These are phyloP conservation scores for Rhineura floridana DNA, from an alignment of 2,113 vertebrate species.

Conservation along the genomic window DNA sequence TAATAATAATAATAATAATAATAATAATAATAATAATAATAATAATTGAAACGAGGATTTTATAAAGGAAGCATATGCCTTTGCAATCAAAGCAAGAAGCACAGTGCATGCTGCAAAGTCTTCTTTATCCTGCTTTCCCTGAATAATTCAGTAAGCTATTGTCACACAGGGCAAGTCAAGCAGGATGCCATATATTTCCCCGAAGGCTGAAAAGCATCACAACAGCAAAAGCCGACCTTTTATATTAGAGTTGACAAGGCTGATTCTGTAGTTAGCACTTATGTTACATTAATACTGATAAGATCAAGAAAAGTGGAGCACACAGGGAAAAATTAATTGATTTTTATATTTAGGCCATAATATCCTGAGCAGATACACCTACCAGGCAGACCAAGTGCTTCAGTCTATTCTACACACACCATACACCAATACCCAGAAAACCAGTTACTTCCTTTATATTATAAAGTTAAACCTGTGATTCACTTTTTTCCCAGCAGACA, in stretches of 20 bases:
- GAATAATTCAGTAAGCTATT: slow-evolving; percentile 19
- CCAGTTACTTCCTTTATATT: neutral
- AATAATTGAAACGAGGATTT: neutral
- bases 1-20: no score
- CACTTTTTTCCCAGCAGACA: neutral
- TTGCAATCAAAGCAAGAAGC: slow-evolving; percentile 34
- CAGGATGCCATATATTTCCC: neutral
- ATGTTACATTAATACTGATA: neutral
- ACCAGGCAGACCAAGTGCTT: neutral
- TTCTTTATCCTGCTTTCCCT: neutral
- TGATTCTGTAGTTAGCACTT: slow-evolving; percentile 6
- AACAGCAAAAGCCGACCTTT: neutral
- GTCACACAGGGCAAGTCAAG: neutral
- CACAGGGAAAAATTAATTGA: neutral
- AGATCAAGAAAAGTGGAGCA: neutral
- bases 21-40: slow-evolving; percentile 33
- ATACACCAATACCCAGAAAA: neutral
- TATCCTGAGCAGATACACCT: neutral
- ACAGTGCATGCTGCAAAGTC: neutral
- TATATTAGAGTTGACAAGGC: neutral
- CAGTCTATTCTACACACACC: no score
- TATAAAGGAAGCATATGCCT: slow-evolving; percentile 18
- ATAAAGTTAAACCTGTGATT: neutral
- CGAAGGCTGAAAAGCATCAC: slow-evolving; percentile 11
- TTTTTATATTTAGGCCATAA: neutral